Percentiles rank a stretch among this genome's conserved stretches.
Evolutionary conservation across 2,888 invertebrate genomes (phyloP).

Genomic region (Oxystoma pomonae): DNA sequence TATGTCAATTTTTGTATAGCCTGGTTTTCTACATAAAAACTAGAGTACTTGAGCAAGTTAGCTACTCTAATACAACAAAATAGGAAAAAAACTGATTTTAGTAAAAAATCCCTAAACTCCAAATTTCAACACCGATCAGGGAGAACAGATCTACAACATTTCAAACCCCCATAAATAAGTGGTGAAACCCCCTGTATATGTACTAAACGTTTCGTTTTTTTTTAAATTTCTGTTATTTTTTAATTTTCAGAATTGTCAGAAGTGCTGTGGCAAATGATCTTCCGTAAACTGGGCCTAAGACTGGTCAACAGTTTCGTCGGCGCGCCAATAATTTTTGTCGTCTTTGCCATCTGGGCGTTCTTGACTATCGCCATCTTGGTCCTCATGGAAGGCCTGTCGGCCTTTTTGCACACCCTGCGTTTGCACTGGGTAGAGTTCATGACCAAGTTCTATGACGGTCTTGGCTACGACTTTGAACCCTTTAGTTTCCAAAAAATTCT

Average conservation of each 20-base stretch:
- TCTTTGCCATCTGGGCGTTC: constrained; percentile 74
- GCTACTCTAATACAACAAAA: too few relatives aligned
- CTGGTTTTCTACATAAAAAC: too few relatives aligned
- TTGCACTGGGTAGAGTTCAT: constrained; percentile 87
- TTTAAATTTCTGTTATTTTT: neutral
- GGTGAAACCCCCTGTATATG: too few relatives aligned
- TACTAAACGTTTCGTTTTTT: neutral
- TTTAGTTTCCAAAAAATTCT: constrained; percentile 79
- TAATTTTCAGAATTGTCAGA: constrained; percentile 37
- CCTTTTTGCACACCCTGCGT: constrained; percentile 84
- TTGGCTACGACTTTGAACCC: constrained; percentile 78
- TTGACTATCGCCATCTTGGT: constrained; percentile 80
- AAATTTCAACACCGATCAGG: too few relatives aligned
- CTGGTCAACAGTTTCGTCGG: constrained; percentile 47
- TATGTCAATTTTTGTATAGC: too few relatives aligned
- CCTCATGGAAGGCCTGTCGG: constrained; percentile 88
- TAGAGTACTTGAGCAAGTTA: too few relatives aligned
- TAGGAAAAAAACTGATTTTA: too few relatives aligned
- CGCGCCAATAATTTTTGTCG: constrained; percentile 54
- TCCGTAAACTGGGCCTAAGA: constrained; percentile 22
- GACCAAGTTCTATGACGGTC: constrained; percentile 81
- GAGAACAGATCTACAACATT: too few relatives aligned
- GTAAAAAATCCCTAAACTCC: too few relatives aligned
- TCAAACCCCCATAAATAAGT: too few relatives aligned
- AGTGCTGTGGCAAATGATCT: constrained; percentile 39